phyloP scores from a whole-genome alignment of 2,888 invertebrate species.

The Heteropelma amictum region DNA sequence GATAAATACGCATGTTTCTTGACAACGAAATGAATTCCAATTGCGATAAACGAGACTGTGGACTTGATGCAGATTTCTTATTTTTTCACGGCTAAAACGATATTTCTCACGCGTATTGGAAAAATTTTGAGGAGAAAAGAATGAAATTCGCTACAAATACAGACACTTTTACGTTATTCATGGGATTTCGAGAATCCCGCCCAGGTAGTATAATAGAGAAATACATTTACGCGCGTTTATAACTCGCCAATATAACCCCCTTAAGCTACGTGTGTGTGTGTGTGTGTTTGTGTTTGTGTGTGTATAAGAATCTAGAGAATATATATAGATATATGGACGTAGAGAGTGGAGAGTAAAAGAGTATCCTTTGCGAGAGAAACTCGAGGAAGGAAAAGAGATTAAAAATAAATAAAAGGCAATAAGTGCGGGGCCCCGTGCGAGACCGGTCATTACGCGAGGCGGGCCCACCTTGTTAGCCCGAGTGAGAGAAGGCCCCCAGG shows the following conservation, averaged over 20 bases:
- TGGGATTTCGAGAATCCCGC: slow-evolving; percentile 51
- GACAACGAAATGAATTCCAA: too few species aligned
- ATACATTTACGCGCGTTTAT: slow-evolving; percentile 35
- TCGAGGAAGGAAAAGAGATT: slow-evolving; percentile 73
- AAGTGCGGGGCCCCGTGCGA: slow-evolving; percentile 77
- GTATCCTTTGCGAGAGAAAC: slow-evolving; percentile 59
- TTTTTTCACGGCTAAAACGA: neutral
- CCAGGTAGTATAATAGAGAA: slow-evolving; percentile 52
- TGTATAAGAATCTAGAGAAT: too few species aligned
- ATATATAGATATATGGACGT: slow-evolving; percentile 9
- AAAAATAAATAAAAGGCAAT: slow-evolving; percentile 77
- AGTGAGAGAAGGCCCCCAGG: slow-evolving; percentile 67
- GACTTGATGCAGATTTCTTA: too few species aligned
- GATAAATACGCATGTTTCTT: too few species aligned
- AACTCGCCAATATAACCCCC: slow-evolving; percentile 11
- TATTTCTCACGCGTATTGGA: neutral
- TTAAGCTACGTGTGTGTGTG: slow-evolving; percentile 17
- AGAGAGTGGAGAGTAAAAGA: neutral
- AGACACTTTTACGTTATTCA: slow-evolving; percentile 9
- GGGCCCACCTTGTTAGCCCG: slow-evolving; percentile 77
- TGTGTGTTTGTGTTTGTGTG: too few species aligned
- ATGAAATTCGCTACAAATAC: neutral
- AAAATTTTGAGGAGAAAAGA: neutral
- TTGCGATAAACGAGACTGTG: too few species aligned
- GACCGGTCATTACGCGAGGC: slow-evolving; percentile 77